Percentiles rank a stretch among this genome's conserved stretches.
Conservation (phyloP, 1,140 invertebrate genomes). For the Phymorhynchus buccinoides region DNA sequence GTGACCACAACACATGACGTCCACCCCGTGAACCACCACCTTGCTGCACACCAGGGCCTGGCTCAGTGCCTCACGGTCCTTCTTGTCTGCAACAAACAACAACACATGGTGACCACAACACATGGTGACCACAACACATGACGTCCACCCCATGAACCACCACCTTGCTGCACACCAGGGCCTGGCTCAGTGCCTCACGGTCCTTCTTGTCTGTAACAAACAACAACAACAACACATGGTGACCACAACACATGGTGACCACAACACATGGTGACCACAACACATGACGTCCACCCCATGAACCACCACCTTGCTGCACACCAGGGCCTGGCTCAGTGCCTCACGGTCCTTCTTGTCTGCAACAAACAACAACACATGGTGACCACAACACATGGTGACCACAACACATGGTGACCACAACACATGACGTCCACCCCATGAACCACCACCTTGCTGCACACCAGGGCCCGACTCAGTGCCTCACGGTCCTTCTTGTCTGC, state of each 20-base stretch:
- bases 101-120: too few relatives aligned
- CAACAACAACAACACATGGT: too few relatives aligned
- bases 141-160: conserved; percentile 84
- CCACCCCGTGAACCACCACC: conserved; percentile 81
- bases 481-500: conserved; percentile 70
- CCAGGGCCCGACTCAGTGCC: conserved; percentile 57
- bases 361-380: too few relatives aligned
- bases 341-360: conserved; percentile 70
- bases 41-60: conserved; percentile 60
- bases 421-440: conserved; percentile 89
- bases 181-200: conserved; percentile 59
- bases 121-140: too few relatives aligned
- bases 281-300: conserved; percentile 89
- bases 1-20: too few relatives aligned
- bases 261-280: too few relatives aligned
- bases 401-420: too few relatives aligned
- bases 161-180: conserved; percentile 61
- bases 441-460: conserved; percentile 65
- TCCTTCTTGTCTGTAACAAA: conserved; percentile 71
- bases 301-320: conserved; percentile 65
- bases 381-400: too few relatives aligned
- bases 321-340: conserved; percentile 57
- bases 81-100: too few relatives aligned
- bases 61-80: conserved; percentile 63
- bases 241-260: too few relatives aligned